These are phyloP conservation scores for Parasteatoda tepidariorum DNA, from an alignment of 1,140 invertebrate species.

Conservation along the genomic window DNA sequence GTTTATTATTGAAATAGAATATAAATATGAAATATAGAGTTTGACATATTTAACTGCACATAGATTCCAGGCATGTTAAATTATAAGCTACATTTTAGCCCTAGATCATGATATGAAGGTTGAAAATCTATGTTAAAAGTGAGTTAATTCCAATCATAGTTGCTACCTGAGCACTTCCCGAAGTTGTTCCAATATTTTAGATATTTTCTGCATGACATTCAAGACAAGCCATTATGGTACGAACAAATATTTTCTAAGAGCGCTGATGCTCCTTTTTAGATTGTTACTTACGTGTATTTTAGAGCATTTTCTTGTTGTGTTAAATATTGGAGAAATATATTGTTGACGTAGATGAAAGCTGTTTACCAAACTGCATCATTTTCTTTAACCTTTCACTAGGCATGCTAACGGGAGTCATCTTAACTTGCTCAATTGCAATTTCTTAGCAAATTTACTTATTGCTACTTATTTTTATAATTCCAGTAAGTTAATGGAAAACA, in stretches of 20 bases:
- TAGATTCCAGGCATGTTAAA: constrained; percentile 15
- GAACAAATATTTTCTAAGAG: constrained; percentile 58
- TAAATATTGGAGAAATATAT: not conserved
- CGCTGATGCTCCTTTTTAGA: constrained; percentile 41
- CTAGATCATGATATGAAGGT: constrained; percentile 14
- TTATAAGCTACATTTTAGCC: constrained; percentile 33
- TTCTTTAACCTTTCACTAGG: not conserved
- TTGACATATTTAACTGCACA: constrained; percentile 40
- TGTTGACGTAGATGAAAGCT: not conserved
- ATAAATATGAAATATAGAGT: constrained; percentile 50
- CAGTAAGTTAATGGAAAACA: too few relatives aligned
- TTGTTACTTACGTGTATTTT: constrained; percentile 28
- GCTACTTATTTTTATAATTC: too few relatives aligned
- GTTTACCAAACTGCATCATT: not conserved
- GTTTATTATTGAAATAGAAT: too few relatives aligned
- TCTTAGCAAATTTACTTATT: too few relatives aligned
- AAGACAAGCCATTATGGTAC: constrained; percentile 21
- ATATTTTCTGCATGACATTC: constrained; percentile 51
- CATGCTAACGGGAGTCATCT: too few relatives aligned
- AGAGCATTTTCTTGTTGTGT: constrained; percentile 1
- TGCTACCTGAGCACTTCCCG: constrained; percentile 24
- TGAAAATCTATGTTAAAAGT: constrained; percentile 18
- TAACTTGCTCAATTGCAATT: too few relatives aligned
- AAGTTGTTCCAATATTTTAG: constrained; percentile 44
- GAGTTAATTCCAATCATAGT: constrained; percentile 39